Conservation (phyloP, 2,113 vertebrate genomes). For the Coryphaenoides rupestris region DNA sequence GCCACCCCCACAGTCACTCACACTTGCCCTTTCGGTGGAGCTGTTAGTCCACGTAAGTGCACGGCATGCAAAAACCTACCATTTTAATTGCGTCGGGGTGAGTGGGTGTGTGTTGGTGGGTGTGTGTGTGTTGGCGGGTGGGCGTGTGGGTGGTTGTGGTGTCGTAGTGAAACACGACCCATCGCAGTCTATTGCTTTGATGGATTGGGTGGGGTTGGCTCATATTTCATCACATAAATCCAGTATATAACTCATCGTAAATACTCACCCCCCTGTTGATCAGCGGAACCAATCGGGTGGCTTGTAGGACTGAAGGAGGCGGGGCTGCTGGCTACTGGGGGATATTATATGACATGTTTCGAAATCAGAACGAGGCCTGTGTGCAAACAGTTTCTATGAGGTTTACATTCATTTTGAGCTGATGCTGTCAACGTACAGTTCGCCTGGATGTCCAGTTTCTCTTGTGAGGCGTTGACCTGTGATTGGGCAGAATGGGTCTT, state of each 20-base stretch:
- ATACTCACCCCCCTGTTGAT: conserved; percentile 6
- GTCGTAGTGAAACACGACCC: conserved; percentile 47
- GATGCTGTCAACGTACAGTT: too few species aligned
- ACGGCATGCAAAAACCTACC: conserved; percentile 35
- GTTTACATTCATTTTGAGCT: too few species aligned
- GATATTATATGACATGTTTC: too few species aligned
- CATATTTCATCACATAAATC: conserved; percentile 51
- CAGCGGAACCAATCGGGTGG: conserved; percentile 24
- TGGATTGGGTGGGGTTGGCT: conserved; percentile 54
- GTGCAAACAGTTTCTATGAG: too few species aligned
- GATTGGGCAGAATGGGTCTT: too few species aligned
- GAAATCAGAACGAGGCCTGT: too few species aligned
- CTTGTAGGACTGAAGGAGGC: neutral
- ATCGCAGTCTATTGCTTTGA: conserved; percentile 51
- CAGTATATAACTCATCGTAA: conserved; percentile 14
- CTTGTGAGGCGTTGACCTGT: too few species aligned
- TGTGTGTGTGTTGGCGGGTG: conserved; percentile 42
- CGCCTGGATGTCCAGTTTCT: too few species aligned
- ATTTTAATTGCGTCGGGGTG: neutral
- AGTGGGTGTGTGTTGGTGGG: conserved; percentile 9
- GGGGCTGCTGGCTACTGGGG: too few species aligned
- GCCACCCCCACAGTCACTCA: conserved; percentile 38
- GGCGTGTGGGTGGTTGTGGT: too few species aligned
- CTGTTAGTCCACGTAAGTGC: conserved; percentile 50
- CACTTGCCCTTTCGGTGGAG: conserved; percentile 49